Evolutionary conservation across 2,888 invertebrate species (phyloP), one percentile per base, ranked within the genome.

Genomic region (Adela reaumurella): DNA sequence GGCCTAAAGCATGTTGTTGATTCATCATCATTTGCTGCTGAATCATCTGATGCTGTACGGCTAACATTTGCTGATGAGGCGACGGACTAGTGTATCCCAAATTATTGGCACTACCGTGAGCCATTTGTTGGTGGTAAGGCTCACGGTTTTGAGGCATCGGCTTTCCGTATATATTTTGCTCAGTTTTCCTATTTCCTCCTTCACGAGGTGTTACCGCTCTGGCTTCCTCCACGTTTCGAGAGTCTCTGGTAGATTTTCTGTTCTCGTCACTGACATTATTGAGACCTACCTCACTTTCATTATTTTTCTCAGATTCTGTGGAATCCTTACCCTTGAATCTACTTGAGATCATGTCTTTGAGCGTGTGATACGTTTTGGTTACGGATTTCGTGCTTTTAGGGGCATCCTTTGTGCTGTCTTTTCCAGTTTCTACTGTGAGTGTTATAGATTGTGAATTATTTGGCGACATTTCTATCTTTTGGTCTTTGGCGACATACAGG

Each of bases 271-370:
- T 78, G 5, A 76, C 71, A 54, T 87, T 87, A 62, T 87, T 87
- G 47, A 87, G 65, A 57, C 81, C 70, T 1, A 70, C 61, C 56
- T 80, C 77, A 43, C 73, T 74, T 42, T 83, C 83, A 49, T 68
- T 70, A 42, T 62, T 65, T 51, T 72, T 79, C 19, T 83, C 83
- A 49, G 74, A 79, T 19, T 84, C 84, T 59, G 69, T 78, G 44
- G 68, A 83, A 19, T 80, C 79, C 62, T 82, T 84, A 57, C 81
- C 85, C 59, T 88, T 88, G 65, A 91, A 90, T 59, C 87, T 84
- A 64, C 87, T 89, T 18, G 90, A 90, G 62, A 91, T 89, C 81
- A 91, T 88, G 60, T 90, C 90, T 76, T 90, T 90, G 53, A 91
- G 83, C 3, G 90, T 89, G 64, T 91, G 88, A 62, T 90, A 90